Evolutionary conservation across 2,888 invertebrate genomes (phyloP).

Genomic region (Sesia bembeciformis): DNA sequence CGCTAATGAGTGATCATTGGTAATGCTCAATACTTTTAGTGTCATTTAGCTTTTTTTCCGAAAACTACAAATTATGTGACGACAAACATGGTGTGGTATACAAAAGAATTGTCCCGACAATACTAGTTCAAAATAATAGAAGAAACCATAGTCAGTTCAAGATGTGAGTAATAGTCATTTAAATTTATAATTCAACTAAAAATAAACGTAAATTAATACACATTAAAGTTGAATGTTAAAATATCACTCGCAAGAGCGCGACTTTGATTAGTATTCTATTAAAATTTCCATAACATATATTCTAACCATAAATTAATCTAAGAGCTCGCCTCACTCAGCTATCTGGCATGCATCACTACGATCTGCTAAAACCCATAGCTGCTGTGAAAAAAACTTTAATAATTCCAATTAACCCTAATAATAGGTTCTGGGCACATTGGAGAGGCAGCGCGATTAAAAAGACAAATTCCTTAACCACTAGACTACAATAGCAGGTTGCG

Average conservation of each 20-base stretch:
- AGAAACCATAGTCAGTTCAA: no score
- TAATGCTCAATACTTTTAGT: not conserved
- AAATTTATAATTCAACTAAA: no score
- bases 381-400: slow-evolving; percentile 62
- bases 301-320: slow-evolving; percentile 57
- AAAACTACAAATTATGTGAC: not conserved
- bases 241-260: slow-evolving; percentile 11
- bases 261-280: slow-evolving; percentile 24
- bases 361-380: slow-evolving; percentile 59
- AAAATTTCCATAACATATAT: slow-evolving; percentile 52
- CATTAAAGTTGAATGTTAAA: slow-evolving; percentile 6
- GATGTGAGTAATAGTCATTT: no score
- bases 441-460: slow-evolving; percentile 67
- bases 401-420: slow-evolving; percentile 74
- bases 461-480: slow-evolving; percentile 69
- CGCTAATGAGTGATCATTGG: not conserved
- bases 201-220: not conserved
- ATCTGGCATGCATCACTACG: slow-evolving; percentile 50
- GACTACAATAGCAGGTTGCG: slow-evolving; percentile 67
- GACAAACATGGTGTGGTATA: no score
- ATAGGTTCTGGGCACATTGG: slow-evolving; percentile 54
- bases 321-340: slow-evolving; percentile 48
- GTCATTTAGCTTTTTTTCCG: not conserved
- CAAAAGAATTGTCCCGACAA: no score
- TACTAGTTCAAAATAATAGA: no score